Evolutionary conservation across 2,113 vertebrate genomes (phyloP).

Genomic region (Ammodramus savannarum): DNA sequence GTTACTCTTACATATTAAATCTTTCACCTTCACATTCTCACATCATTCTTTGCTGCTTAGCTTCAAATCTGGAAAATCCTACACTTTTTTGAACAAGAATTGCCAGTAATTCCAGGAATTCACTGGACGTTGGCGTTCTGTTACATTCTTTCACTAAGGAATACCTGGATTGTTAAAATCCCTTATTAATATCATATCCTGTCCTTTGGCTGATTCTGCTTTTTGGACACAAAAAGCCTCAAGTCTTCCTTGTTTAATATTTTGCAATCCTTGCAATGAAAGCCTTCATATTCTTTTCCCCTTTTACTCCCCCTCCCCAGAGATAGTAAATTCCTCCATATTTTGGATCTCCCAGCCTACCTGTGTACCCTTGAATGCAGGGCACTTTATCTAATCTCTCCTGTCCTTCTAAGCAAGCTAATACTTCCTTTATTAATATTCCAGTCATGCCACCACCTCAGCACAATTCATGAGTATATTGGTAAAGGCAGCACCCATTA

Average conservation of each 20-base stretch:
- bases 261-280: background rate
- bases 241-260: background rate
- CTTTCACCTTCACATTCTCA: background rate
- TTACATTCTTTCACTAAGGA: background rate
- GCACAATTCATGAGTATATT: background rate
- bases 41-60: background rate
- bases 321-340: background rate
- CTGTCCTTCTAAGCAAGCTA: background rate
- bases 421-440: background rate
- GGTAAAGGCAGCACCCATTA: background rate
- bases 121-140: rapidly evolving
- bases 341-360: background rate
- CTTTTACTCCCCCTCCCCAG: background rate
- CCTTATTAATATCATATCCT: background rate
- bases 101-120: background rate
- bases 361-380: background rate
- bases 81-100: background rate
- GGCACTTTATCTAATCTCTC: background rate
- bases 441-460: background rate
- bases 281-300: background rate
- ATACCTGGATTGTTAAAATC: background rate
- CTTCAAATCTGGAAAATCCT: background rate
- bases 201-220: background rate
- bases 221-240: background rate
- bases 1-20: background rate